Evolutionary conservation across 2,113 vertebrate species (phyloP).

Genomic region (Nansenia antarctica): DNA sequence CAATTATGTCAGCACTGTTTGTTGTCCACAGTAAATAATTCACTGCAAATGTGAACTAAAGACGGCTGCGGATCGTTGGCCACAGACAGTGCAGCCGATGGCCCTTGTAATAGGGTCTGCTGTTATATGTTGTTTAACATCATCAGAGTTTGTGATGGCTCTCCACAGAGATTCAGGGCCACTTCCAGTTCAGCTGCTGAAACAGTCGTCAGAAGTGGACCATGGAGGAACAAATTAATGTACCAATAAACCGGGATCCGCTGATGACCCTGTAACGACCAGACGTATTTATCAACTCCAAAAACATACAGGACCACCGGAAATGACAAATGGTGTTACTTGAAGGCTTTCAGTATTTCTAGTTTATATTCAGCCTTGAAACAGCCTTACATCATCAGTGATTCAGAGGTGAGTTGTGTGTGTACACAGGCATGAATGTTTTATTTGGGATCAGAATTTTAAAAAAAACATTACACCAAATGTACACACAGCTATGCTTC

Average conservation of each 20-base stretch:
- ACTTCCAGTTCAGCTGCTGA: neutral
- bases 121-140: slow-evolving; percentile 35
- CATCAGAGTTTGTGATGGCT: neutral
- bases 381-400: neutral
- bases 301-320: neutral
- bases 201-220: neutral
- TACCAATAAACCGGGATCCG: neutral
- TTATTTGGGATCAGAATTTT: no score
- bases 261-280: neutral
- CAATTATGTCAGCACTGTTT: slow-evolving; percentile 7
- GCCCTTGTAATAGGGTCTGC: slow-evolving; percentile 30
- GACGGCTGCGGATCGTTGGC: slow-evolving; percentile 32
- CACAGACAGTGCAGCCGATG: slow-evolving; percentile 22
- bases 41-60: slow-evolving; percentile 22
- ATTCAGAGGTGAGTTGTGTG: neutral
- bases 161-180: neutral
- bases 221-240: neutral
- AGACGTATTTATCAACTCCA: neutral
- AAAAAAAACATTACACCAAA: no score
- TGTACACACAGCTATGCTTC: no score
- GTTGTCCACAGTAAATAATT: slow-evolving; percentile 19
- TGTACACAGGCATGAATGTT: neutral
- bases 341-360: neutral
- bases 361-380: no score
- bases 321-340: neutral